Conservation (phyloP, 2,888 invertebrate species). For the Schizotus pectinicornis region DNA sequence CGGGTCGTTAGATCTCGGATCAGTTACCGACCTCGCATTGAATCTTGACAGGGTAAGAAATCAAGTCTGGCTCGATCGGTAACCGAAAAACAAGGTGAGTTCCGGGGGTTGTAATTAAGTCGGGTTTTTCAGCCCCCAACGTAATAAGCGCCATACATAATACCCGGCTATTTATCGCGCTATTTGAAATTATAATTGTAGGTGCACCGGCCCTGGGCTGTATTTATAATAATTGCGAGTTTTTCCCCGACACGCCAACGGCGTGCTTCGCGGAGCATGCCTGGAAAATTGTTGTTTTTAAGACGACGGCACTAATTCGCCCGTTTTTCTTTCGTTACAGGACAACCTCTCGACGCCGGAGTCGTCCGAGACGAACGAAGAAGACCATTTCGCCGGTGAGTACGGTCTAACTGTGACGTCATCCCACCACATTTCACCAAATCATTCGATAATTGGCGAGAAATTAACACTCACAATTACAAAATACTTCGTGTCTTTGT, state of each 20-base stretch:
- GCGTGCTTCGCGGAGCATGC: conserved; percentile 35
- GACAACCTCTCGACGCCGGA: conserved; percentile 73
- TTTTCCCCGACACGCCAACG: conserved; percentile 26
- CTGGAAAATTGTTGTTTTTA: conserved; percentile 7
- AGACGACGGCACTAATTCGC: neutral
- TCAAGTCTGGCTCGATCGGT: no score
- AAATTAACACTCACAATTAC: conserved; percentile 13
- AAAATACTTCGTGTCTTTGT: conserved; percentile 35
- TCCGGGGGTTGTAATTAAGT: neutral
- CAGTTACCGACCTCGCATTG: no score
- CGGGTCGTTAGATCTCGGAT: no score
- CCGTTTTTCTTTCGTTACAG: conserved; percentile 63
- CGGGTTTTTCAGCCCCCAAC: no score
- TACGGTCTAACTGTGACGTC: neutral
- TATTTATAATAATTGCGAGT: conserved; percentile 37
- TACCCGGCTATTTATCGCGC: conserved; percentile 16
- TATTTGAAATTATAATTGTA: conserved; percentile 39
- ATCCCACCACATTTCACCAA: neutral
- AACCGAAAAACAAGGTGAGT: neutral
- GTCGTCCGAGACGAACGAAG: conserved; percentile 72
- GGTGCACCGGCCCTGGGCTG: conserved; percentile 21
- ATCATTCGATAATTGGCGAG: neutral
- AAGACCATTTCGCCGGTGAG: conserved; percentile 76
- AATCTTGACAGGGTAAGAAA: no score
- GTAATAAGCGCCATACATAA: conserved; percentile 3